These are phyloP conservation scores for Trematocara nigrifrons DNA, from an alignment of 2,113 vertebrate species.

Conservation along the genomic window DNA sequence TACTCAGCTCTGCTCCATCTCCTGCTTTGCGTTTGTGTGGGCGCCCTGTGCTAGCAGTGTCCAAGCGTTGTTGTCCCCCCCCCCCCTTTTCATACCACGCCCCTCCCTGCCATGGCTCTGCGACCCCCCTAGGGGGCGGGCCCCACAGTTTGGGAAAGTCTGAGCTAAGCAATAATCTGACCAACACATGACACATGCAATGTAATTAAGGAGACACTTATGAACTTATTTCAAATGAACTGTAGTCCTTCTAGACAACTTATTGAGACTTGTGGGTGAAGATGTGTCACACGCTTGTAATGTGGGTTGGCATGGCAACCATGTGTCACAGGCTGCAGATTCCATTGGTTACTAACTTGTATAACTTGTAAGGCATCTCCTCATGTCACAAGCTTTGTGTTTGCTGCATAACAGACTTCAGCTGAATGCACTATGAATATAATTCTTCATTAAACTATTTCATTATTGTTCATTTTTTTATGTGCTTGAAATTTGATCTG, in stretches of 20 bases:
- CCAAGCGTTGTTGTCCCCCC: too few relatives aligned
- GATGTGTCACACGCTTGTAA: neutral
- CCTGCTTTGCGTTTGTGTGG: too few relatives aligned
- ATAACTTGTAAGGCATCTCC: neutral
- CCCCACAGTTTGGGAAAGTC: too few relatives aligned
- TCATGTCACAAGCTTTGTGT: neutral
- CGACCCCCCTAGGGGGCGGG: too few relatives aligned
- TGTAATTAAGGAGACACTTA: neutral
- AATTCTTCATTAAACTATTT: neutral
- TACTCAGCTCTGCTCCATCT: too few relatives aligned
- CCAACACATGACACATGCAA: neutral
- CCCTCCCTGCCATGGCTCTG: too few relatives aligned
- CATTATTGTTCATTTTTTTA: neutral
- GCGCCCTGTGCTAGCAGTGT: too few relatives aligned
- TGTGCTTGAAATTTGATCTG: neutral
- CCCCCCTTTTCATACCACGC: too few relatives aligned
- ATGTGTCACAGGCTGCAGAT: constrained; percentile 4
- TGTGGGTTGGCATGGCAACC: constrained; percentile 50
- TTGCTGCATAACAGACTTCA: neutral
- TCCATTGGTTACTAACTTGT: neutral
- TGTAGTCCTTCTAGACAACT: neutral
- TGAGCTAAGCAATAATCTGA: neutral
- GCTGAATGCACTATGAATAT: neutral
- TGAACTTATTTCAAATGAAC: neutral
- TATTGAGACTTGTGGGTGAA: neutral